A percentile compares a stretch with the other conserved stretches of the same genome.
These are phyloP conservation scores for Eupsittula cactorum DNA, from an alignment of 2,113 vertebrate genomes.

Conservation along the genomic window DNA sequence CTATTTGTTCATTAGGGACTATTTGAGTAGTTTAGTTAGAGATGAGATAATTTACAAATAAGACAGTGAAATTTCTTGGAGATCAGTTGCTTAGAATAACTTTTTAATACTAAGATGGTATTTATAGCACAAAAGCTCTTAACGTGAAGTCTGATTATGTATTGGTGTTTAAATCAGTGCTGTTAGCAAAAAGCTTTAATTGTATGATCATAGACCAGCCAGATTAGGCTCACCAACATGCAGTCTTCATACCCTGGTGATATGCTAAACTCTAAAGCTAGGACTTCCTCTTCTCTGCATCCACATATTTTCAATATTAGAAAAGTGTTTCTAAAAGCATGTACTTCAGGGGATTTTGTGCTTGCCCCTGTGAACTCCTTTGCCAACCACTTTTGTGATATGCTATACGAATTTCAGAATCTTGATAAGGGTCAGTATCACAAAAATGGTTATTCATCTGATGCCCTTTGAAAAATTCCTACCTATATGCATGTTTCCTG, in stretches of 20 bases:
- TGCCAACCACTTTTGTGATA: background rate
- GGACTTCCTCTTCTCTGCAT: background rate
- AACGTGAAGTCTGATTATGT: background rate
- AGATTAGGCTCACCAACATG: background rate
- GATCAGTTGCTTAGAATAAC: background rate
- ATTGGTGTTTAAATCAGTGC: slow-evolving; percentile 31
- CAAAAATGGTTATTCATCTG: background rate
- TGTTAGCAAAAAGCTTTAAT: slow-evolving; percentile 26
- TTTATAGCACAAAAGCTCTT: slow-evolving; percentile 15
- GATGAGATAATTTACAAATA: background rate
- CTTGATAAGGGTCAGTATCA: background rate
- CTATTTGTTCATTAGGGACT: background rate
- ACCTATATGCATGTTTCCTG: background rate
- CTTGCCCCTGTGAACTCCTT: background rate
- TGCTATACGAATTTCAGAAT: background rate
- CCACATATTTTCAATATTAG: background rate
- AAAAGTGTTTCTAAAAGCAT: background rate
- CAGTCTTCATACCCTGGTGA: background rate
- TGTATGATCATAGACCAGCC: slow-evolving; percentile 8
- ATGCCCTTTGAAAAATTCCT: background rate
- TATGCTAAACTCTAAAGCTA: background rate
- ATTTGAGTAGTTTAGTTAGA: background rate
- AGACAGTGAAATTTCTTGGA: background rate
- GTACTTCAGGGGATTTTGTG: background rate
- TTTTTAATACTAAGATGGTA: background rate